Evolutionary conservation across 1,140 invertebrate genomes (phyloP).

Genomic region (Littorina saxatilis): DNA sequence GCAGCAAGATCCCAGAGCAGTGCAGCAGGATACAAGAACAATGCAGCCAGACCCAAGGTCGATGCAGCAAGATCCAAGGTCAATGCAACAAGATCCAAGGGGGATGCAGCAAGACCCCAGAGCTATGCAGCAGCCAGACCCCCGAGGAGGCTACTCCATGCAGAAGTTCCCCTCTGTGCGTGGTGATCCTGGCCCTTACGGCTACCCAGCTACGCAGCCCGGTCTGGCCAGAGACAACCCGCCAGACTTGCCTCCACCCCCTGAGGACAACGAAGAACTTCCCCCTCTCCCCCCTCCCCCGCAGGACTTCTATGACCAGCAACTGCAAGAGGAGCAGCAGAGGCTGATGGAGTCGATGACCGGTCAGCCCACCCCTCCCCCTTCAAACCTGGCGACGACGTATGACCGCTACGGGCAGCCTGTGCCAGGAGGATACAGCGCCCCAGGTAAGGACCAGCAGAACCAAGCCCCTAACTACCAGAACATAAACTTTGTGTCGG

Average conservation of each 20-base stretch:
- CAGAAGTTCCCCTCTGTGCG: conserved; percentile 41
- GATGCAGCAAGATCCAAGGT: conserved; percentile 11
- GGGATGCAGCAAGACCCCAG: conserved; percentile 23
- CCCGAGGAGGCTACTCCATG: conserved; percentile 13
- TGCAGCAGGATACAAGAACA: not conserved
- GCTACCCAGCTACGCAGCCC: conserved; percentile 26
- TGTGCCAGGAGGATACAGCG: not conserved
- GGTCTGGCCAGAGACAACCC: conserved; percentile 62
- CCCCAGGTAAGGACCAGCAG: not conserved
- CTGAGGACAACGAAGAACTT: conserved; percentile 57
- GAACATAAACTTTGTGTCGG: conserved; percentile 59
- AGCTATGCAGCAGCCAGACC: conserved; percentile 29
- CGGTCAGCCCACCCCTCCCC: not conserved
- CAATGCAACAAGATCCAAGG: conserved; percentile 25
- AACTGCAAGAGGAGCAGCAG: conserved; percentile 57
- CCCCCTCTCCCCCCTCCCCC: conserved; percentile 64
- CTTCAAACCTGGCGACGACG: not conserved
- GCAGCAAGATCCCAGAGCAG: not conserved
- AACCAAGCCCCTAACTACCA: conserved; percentile 64
- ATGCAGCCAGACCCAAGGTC: not conserved
- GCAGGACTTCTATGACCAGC: conserved; percentile 57
- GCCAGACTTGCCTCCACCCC: conserved; percentile 55
- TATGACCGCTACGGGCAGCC: conserved; percentile 9
- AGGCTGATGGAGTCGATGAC: conserved; percentile 46
- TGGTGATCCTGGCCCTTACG: conserved; percentile 29